A percentile compares a stretch with the other conserved stretches of the same genome.
Conservation (phyloP, 2,113 vertebrate genomes). For the Crotalus tigris region DNA sequence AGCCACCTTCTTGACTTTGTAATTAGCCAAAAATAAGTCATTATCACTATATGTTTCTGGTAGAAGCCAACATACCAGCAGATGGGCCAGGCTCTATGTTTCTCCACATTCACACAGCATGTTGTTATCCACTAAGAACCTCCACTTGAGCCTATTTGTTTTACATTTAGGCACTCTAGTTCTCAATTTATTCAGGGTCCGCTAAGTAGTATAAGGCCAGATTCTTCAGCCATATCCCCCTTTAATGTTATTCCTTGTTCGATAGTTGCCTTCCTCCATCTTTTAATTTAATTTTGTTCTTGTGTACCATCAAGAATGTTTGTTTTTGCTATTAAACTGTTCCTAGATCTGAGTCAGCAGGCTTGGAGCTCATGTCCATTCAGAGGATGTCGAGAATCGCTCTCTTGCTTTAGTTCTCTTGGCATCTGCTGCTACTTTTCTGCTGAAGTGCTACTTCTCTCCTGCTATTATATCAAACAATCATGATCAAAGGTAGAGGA, state of each 20-base stretch:
- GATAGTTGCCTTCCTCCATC: no score
- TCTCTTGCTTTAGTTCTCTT: no score
- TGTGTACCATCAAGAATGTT: no score
- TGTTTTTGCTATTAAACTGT: no score
- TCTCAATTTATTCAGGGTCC: background rate
- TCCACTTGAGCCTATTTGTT: background rate
- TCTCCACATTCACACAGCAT: background rate
- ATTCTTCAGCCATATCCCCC: background rate
- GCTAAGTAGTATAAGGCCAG: background rate
- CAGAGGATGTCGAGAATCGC: background rate
- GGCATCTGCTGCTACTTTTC: no score
- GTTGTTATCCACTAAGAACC: background rate
- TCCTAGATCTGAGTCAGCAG: background rate
- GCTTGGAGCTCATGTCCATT: background rate
- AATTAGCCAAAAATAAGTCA: background rate
- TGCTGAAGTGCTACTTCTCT: background rate
- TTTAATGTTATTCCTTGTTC: background rate
- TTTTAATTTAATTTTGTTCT: no score
- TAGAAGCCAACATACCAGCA: background rate
- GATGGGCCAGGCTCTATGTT: background rate
- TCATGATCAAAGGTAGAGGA: background rate
- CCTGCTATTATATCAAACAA: background rate
- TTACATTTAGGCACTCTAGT: background rate
- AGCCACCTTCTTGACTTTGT: background rate
- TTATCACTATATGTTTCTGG: background rate